Base-by-base conservation (phyloP, 30 jellyfish, hydroid and myxozoan genomes). In the Pseudorhiza aurosa region DNA sequence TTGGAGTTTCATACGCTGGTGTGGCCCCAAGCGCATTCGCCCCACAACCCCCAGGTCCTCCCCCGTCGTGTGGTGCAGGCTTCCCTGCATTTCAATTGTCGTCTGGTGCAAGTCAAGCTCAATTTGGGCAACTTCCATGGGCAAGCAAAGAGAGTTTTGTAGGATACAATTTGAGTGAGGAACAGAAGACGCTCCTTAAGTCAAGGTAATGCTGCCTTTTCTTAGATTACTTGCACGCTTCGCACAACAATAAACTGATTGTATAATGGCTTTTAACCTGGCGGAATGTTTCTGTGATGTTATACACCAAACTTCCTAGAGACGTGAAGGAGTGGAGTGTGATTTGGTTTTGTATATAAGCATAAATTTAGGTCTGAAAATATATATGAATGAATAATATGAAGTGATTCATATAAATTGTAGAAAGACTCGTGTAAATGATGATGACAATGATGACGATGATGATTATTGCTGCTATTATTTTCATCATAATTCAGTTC, bases 1-100 rank as follows among this genome's bases (percentile, higher is more conserved):
- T 39, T 68, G 99, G 99, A 17, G 99, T 93, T 2, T 93, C 99
- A 6, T 79, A 93, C 30, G 99, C 99, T 0, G 99, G 99, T 1
- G 89, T 93, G 8, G 21, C 68, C 17, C 97, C 96, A 15, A 95
- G 99, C 22, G 25, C 53, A 3, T 70, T 46, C 33, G 85, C 96
- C 9, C 93, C 99, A 19, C 94, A 8, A 37, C 91, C 91, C 25
- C 85, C 96, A 9, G 65, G 57, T 18, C 94, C 94, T 2, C 49
- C 80, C 26, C 97, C 96, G 2, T 53, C 96, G n/a, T 93, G 99
- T 35, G 96, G 97, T 7, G 93, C 99, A 0, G 85, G 91, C 28
- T 93, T 93, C 40, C 97, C 99, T 7, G 47, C 95, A 35, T 62
- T 79, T 28, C 44, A 51, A 15, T 33, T 18, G 36, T 71, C 94